Base-by-base conservation (phyloP, 2,888 invertebrate species). In the Plagodis dolabraria region DNA sequence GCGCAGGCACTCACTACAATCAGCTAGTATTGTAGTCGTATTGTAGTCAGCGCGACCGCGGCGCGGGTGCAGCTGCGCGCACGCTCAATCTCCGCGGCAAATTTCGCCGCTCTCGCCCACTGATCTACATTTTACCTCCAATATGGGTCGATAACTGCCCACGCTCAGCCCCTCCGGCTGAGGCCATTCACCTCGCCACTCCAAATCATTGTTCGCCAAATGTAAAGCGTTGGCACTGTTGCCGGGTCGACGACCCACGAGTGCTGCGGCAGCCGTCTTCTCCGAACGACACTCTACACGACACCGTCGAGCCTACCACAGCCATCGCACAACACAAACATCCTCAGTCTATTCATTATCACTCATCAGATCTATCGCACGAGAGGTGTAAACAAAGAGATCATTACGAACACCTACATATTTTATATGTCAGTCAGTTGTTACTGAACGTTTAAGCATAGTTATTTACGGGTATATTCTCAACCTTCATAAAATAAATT, bases 101-200 rank as follows among this genome's bases (percentile, higher is more conserved):
- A 91, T 83, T 92, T 90, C 89, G 91, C 90, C 89, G 89, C 90
- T 89, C 87, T 93, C 92, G 92, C 93, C 93, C 92, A 93, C 93
- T 93, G 92, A 93, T 93, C 93, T 92, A 93, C 93, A 92, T 93
- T 93, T 92, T 87, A 91, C 91, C 86, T 84, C 83, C 82, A 91
- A 92, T 92, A 92, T 92, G 89, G 92, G 92, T 92, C 92, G 91
- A 92, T 92, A 92, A 92, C 92, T 92, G 92, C 91, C 92, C 89
- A 92, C 92, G 90, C 92, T 87, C 86, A 86, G 89, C 89, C 91
- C 91, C 91, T 86, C 87, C 85, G 86, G 76, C 80, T 83, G 85
- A 86, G 92, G 91, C 83, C 92, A 72, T 92, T 92, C 92, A 92
- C 91, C 92, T 91, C 90, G 86, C 89, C 86, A 89, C 87, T 89